Evolutionary conservation across 2,113 vertebrate species (phyloP).

Genomic region (Ceuthmochares aereus): DNA sequence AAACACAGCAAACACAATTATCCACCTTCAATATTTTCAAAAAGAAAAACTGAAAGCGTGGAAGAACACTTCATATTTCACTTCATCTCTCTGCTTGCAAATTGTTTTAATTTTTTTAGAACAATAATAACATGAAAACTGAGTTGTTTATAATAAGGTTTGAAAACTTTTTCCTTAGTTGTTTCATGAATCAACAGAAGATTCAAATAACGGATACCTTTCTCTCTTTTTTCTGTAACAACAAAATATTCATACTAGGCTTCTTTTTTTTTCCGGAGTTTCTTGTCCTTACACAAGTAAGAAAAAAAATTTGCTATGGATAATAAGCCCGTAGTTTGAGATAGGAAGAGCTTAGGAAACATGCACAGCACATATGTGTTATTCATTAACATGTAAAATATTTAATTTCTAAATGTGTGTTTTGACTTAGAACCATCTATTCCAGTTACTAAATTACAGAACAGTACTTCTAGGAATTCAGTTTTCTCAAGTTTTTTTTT

Average conservation of each 20-base stretch:
- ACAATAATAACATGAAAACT: not conserved
- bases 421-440: not conserved
- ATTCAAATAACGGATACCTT: not conserved
- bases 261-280: not conserved
- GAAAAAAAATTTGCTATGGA: not conserved
- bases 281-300: not conserved
- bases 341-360: not conserved
- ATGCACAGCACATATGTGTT: not conserved
- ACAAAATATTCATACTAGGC: not conserved
- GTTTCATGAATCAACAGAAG: not conserved
- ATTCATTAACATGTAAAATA: not conserved
- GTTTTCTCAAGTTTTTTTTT: not conserved
- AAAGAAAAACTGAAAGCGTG: not conserved
- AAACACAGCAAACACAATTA: not conserved
- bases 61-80: not conserved
- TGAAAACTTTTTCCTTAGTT: not conserved
- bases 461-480: not conserved
- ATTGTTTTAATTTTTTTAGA: not conserved
- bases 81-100: not conserved
- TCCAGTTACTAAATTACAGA: not conserved
- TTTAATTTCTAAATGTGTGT: not conserved
- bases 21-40: not conserved
- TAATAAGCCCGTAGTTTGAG: not conserved
- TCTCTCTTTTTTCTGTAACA: not conserved
- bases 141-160: not conserved